Percentiles rank a stretch among this genome's conserved stretches.
Conservation (phyloP, 2,113 vertebrate genomes). For the Suricata suricatta region DNA sequence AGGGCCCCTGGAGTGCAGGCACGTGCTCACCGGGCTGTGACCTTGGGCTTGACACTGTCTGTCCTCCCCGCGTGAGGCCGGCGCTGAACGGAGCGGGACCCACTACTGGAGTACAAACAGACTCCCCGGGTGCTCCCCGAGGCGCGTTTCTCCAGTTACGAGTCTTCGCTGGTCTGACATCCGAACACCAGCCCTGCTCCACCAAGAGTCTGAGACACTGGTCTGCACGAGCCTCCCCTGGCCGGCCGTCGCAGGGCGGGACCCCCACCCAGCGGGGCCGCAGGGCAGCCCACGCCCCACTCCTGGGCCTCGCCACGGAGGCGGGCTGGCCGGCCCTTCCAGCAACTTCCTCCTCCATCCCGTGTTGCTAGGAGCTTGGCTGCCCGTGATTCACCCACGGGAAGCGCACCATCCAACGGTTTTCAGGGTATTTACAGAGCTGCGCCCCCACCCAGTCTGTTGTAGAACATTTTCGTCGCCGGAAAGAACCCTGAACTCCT, state of each 20-base stretch:
- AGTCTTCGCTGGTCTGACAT: accelerated
- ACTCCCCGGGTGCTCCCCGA: accelerated
- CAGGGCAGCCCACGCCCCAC: accelerated
- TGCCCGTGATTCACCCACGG: accelerated
- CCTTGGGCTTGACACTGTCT: too few relatives aligned
- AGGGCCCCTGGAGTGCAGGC: accelerated
- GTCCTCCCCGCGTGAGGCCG: too few relatives aligned
- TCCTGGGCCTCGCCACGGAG: background rate
- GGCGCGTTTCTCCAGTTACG: background rate
- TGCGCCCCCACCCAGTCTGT: accelerated
- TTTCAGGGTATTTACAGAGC: background rate
- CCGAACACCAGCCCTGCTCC: background rate
- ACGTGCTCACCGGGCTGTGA: background rate
- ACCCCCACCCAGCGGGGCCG: accelerated
- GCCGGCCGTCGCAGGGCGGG: accelerated
- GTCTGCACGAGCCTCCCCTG: background rate
- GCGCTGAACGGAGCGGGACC: accelerated
- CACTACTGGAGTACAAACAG: accelerated
- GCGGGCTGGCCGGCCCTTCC: accelerated
- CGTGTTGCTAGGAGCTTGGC: too few relatives aligned
- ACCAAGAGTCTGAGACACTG: too few relatives aligned
- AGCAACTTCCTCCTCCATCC: background rate
- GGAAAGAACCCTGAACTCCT: accelerated
- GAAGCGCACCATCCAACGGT: too few relatives aligned
- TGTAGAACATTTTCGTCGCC: background rate